Evolutionary conservation across 2,797 vertebrate species (phyloP).

Genomic region (Crocidura indochinensis): DNA sequence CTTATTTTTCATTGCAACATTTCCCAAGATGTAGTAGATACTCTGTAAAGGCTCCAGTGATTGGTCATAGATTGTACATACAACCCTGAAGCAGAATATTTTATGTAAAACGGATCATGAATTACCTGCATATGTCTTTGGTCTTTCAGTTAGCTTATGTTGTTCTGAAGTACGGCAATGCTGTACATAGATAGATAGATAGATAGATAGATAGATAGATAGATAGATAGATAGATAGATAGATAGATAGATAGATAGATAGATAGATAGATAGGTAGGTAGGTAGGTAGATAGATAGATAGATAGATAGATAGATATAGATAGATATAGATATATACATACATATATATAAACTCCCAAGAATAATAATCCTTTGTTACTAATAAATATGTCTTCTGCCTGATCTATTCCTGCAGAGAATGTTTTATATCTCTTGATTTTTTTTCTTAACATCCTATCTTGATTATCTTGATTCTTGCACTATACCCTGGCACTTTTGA

Average conservation of each 20-base stretch:
- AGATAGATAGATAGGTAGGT: no score
- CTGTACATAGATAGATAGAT: no score
- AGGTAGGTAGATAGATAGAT: no score
- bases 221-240: no score
- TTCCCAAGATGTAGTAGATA: neutral
- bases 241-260: no score
- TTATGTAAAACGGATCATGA: neutral
- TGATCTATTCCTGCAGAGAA: neutral
- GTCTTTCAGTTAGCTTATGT: neutral
- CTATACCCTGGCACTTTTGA: neutral
- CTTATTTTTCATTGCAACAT: neutral
- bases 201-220: no score
- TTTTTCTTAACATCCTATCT: neutral
- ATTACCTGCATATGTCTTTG: neutral
- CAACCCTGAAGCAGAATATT: neutral
- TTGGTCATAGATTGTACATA: neutral
- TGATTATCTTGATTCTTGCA: neutral
- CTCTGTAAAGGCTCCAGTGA: neutral
- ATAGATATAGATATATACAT: no score
- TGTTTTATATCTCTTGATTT: slow-evolving; percentile 21
- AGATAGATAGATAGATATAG: no score
- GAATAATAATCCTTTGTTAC: neutral
- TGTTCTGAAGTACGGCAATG: neutral
- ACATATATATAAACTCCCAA: neutral
- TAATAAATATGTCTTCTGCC: neutral